phyloP scores from a whole-genome alignment of 1,140 invertebrate genomes.

The Octopus sinensis region DNA sequence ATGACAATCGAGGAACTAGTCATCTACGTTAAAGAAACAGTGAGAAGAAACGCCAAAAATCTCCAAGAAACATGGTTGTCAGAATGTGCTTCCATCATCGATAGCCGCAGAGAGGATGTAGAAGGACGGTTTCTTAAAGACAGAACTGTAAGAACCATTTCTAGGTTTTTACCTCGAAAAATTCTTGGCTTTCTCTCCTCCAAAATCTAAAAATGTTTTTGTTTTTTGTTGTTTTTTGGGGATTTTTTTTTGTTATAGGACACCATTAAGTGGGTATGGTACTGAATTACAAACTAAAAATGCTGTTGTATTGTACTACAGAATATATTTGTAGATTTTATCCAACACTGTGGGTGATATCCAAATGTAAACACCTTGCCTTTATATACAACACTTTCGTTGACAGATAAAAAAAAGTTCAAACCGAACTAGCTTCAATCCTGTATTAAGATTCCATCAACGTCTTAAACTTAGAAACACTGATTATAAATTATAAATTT shows the following conservation, averaged over 20 bases:
- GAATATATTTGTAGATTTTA: too few relatives aligned
- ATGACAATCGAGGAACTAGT: conserved; percentile 51
- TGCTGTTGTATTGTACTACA: too few relatives aligned
- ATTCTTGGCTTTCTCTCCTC: background rate
- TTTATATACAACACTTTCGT: too few relatives aligned
- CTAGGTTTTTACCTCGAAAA: background rate
- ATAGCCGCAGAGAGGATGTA: conserved; percentile 66
- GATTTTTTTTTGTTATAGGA: background rate
- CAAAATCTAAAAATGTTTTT: background rate
- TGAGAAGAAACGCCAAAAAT: conserved; percentile 29
- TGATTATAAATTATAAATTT: too few relatives aligned
- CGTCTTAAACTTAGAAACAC: too few relatives aligned
- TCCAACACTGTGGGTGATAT: too few relatives aligned
- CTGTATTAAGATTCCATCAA: too few relatives aligned
- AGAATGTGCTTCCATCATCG: conserved; percentile 71
- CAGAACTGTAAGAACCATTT: conserved; percentile 11
- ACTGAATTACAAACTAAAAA: too few relatives aligned
- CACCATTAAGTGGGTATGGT: background rate
- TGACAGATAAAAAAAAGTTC: too few relatives aligned
- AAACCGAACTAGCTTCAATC: too few relatives aligned
- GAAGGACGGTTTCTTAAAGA: conserved; percentile 65
- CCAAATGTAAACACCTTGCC: too few relatives aligned
- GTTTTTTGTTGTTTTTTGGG: background rate
- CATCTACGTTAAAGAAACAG: conserved; percentile 45
- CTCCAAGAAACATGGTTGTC: conserved; percentile 63